Conservation (phyloP, 64 coral and sea anemone genomes). For the Anthopleura sola region DNA sequence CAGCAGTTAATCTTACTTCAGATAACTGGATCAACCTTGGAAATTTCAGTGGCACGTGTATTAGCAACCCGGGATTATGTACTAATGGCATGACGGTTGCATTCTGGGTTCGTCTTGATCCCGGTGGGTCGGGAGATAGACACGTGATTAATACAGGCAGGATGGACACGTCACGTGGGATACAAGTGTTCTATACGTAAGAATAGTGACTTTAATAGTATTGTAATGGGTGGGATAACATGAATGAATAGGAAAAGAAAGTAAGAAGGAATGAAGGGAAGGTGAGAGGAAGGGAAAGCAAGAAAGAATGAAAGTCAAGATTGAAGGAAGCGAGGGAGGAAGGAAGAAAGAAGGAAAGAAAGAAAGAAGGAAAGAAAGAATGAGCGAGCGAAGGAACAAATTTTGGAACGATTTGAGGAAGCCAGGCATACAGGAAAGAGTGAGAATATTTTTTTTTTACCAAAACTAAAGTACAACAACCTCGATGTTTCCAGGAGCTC, state of each 20-base stretch:
- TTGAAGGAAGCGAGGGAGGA: too few relatives aligned
- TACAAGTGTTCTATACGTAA: slow-evolving; percentile 4
- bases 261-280: too few relatives aligned
- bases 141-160: not conserved
- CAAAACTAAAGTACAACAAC: too few relatives aligned
- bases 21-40: slow-evolving; percentile 22
- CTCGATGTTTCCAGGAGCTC: not conserved
- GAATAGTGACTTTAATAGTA: not conserved
- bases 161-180: not conserved
- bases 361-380: too few relatives aligned
- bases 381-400: too few relatives aligned
- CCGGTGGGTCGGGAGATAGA: not conserved
- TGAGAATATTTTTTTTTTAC: too few relatives aligned
- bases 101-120: not conserved
- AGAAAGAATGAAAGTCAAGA: too few relatives aligned
- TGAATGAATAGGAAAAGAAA: not conserved
- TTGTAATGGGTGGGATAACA: not conserved
- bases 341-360: too few relatives aligned
- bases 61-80: not conserved
- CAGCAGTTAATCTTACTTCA: not conserved
- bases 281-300: too few relatives aligned
- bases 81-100: not conserved
- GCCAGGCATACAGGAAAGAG: too few relatives aligned
- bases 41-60: slow-evolving; percentile 6
- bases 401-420: too few relatives aligned